phyloP scores from a whole-genome alignment of 2,113 vertebrate genomes.

The Chloropsis cyanopogon region DNA sequence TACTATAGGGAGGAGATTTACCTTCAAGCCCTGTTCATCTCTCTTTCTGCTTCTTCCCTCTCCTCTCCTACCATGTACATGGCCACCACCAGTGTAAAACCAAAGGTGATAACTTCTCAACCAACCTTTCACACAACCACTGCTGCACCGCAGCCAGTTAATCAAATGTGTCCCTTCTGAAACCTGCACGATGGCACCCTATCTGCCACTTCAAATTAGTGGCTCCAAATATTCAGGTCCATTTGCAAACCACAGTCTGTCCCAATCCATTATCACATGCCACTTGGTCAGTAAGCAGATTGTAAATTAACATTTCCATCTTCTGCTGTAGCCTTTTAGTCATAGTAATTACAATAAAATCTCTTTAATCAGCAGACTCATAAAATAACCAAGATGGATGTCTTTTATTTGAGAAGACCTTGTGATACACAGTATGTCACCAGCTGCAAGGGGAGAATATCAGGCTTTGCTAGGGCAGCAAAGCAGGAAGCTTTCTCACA shows the following conservation, averaged over 20 bases:
- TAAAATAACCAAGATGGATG: slow-evolving; percentile 61
- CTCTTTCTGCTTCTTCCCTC: neutral
- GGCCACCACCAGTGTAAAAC: neutral
- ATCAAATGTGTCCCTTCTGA: neutral
- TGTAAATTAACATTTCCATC: slow-evolving; percentile 68
- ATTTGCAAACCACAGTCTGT: slow-evolving; percentile 37
- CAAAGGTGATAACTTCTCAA: neutral
- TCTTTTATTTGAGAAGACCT: slow-evolving; percentile 61
- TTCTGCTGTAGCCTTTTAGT: slow-evolving; percentile 34
- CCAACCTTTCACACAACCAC: neutral
- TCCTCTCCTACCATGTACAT: neutral
- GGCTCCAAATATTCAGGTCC: neutral
- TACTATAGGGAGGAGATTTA: neutral
- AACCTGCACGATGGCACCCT: neutral
- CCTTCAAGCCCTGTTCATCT: neutral
- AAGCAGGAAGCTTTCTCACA: neutral
- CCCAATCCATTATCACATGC: slow-evolving; percentile 56
- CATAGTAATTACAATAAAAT: slow-evolving; percentile 60
- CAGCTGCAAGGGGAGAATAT: slow-evolving; percentile 9
- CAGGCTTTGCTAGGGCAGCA: neutral
- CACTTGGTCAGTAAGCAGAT: slow-evolving; percentile 61
- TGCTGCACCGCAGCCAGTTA: neutral
- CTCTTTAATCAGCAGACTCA: slow-evolving; percentile 61
- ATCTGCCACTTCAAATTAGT: slow-evolving; percentile 47
- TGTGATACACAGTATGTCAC: slow-evolving; percentile 23